A percentile compares a stretch with the other conserved stretches of the same genome.
These are phyloP conservation scores for Octonoba sinensis DNA, from an alignment of 2,888 invertebrate species.

Conservation along the genomic window DNA sequence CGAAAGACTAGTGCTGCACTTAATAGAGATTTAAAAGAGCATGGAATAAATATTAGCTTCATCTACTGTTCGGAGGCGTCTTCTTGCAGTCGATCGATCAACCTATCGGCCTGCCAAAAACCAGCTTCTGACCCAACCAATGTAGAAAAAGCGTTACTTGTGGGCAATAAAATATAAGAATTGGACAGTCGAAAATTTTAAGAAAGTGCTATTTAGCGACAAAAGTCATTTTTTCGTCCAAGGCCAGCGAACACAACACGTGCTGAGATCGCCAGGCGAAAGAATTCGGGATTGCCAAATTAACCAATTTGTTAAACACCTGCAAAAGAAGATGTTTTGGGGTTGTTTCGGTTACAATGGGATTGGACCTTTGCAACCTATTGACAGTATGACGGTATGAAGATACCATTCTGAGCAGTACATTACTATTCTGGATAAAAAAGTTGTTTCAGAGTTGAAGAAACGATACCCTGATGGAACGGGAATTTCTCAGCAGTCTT, in stretches of 20 bases:
- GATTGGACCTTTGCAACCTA: conserved; percentile 3
- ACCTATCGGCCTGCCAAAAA: background rate
- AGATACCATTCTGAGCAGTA: background rate
- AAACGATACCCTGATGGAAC: background rate
- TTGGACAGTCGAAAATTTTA: background rate
- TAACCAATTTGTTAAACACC: conserved; percentile 7
- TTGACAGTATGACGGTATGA: background rate
- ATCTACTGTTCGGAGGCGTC: conserved; percentile 9
- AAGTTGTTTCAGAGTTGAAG: background rate
- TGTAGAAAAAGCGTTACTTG: conserved; percentile 9
- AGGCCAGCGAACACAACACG: conserved; percentile 7
- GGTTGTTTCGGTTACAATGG: conserved; percentile 1
- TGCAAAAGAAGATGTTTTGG: conserved; percentile 1
- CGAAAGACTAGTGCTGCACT: conserved; percentile 11
- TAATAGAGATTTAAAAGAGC: conserved; percentile 7
- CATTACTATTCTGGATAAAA: background rate
- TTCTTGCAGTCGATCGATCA: background rate
- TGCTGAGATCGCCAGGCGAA: background rate
- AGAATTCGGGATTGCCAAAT: conserved; percentile 9
- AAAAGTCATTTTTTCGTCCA: conserved; percentile 12
- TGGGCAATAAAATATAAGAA: conserved; percentile 12
- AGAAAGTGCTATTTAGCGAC: background rate
- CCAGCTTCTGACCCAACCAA: conserved; percentile 5
- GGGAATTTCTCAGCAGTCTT: conserved; percentile 2
- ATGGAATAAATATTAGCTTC: conserved; percentile 17